Base-by-base conservation (phyloP, 1,140 invertebrate species). In the Campoletis sonorensis region DNA sequence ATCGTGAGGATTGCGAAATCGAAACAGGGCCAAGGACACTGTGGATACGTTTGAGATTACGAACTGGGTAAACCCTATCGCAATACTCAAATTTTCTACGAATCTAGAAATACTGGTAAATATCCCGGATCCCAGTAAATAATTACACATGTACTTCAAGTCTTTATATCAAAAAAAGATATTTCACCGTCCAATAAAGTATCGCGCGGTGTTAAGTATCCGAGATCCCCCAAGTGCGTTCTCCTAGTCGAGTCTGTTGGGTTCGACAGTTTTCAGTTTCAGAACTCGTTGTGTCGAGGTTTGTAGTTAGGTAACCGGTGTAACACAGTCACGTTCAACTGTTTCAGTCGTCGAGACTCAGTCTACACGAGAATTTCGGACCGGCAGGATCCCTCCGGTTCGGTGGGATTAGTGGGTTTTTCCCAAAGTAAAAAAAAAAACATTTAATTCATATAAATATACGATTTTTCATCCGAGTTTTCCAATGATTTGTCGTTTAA, bases 291-390 rank as follows among this genome's bases (percentile, higher is more conserved):
- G 81, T 79, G 81, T 82, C 79, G 61, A 61, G 75, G 72, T 75
- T 49, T 75, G 49, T 72, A 83, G 85, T 86, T 86, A 85, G 83
- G 85, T 86, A 86, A 86, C 82, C 61, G 49, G 70, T 54, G 23
- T 79, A 72, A 79, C 73, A 84, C 80, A 73, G 79, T 73, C 68
- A 45, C 75, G 78, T 84, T 81, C 79, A 83, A 82, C 80, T 82
- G 83, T 84, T 84, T 76, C 81, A 79, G 79, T 76, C 76, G 80
- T 76, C 72, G 80, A 61, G 40, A 79, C 81, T 85, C 86, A 87
- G 85, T 87, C 85, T 81, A 83, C 72, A 67, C 82, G 83, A 81
- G 86, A 79, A 81, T 83, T 85, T 83, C 84, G 84, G 75, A 45
- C 61, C 82, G 82, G 80, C 81, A 82, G 82, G 79, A 85, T 49